Evolutionary conservation across 1,140 invertebrate species (phyloP), one percentile per base, ranked within the genome.

Genomic region (Drosophila sp.): DNA sequence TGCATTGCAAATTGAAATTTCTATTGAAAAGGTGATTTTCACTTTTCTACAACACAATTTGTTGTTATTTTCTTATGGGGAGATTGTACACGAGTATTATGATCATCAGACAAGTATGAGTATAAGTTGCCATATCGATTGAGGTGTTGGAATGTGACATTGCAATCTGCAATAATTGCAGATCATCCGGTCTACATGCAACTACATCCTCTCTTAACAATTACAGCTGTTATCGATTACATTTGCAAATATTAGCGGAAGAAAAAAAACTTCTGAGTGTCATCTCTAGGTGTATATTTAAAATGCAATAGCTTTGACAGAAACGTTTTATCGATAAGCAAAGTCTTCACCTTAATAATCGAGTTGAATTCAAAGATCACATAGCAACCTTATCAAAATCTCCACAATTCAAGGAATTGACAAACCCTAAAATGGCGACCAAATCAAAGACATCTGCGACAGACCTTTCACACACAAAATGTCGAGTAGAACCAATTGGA

Each of bases 1-100:
- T 62, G 50, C 77, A 66, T 64, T 87, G 79, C 76, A 89, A 89
- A 87, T 89, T 79, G 66, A 72, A 76, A 72, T 76, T 72, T 59
- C 51, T 59, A 61, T 80, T 51, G 34, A 72, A 89, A 86, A 89
- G 56, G 48, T 58, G 78, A 87, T 87, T 87, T 87, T 86, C 82
- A 87, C 82, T 86, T 89, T 87, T 82, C 58, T 64, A 58, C 76
- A 64, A 53, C 50, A 57, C 59, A 69, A 66, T 75, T 77, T 43
- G 41, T 16, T 14, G 6, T 41, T 41, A 13, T 81, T 54, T 36
- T 53, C 9, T 41, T 36, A 16, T 11, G n/a, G n/a, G 29, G 56
- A 59, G 64, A 67, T 74, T 56, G 41, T 51, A 64, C n/a, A 5
- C 11, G 36, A n/a, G 16, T 51, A 70, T 59, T 57, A 72, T 67